Base-by-base conservation (phyloP, 2,888 invertebrate genomes). In the Teleogryllus oceanicus region DNA sequence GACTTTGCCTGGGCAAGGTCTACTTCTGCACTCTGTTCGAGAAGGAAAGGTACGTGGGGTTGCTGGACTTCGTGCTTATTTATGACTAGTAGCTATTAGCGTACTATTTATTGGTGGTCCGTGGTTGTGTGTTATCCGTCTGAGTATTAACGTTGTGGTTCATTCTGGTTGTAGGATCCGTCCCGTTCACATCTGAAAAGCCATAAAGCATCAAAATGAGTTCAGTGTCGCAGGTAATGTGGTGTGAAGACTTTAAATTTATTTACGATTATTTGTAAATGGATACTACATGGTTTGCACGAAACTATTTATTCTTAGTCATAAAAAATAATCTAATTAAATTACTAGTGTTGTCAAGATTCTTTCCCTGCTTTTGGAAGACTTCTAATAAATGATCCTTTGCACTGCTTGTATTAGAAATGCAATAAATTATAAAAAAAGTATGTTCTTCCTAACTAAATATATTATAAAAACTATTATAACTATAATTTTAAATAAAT, bases 31-130 rank as follows among this genome's bases (percentile, higher is more conserved):
- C 62, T 62, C 16, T 13, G 62, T n/a, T 62, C 62, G 62, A 62
- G 62, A 13, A 13, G 62, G 62, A 62, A 18, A 13, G 62, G 62
- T 62, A n/a, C 13, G 62, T 62, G 13, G 13, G 62, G 16, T 62
- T 62, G 62, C 16, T 62, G 62, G 62, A 62, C 62, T 62, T 62
- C 62, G 62, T 18, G n/a, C 62, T 62, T 62, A 62, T 62, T 62
- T 62, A 62, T 62, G 62, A 62, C 62, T 62, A n/a, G 62, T 13
- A n/a, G 13, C 62, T 62, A 62, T 62, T 62, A 62, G 16, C 62
- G 62, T 62, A n/a, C 62, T 62, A 62, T n/a, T n/a, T 62, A 62
- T 62, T 13, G 62, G n/a, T 13, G 13, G 62, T 62, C 62, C 62
- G 62, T 62, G 13, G 62, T 18, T 62, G 62, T 18, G 62, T 18